Conservation (phyloP, 1,140 invertebrate species). For the Magallana gigas region DNA sequence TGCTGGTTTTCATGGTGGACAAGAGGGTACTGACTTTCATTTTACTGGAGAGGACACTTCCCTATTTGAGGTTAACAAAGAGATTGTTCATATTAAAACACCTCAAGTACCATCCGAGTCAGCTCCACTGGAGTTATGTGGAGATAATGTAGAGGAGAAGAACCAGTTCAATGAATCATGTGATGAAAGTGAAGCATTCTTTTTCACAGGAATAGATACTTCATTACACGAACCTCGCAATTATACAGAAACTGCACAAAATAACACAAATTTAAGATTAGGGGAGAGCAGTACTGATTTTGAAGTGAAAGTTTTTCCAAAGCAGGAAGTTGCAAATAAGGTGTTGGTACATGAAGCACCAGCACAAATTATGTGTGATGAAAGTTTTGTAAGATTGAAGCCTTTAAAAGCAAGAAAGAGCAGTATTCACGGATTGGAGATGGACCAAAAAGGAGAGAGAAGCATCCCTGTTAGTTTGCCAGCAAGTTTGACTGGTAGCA, state of each 20-base stretch:
- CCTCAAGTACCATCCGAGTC: background rate
- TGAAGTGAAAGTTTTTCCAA: background rate
- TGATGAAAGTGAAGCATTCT: constrained; percentile 1
- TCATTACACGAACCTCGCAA: background rate
- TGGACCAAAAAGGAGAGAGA: background rate
- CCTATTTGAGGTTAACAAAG: constrained; percentile 4
- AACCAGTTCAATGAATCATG: background rate
- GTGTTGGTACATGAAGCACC: background rate
- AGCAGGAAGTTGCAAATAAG: background rate
- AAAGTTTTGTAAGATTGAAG: background rate
- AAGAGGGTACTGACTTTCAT: background rate
- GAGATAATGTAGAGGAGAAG: constrained; percentile 1
- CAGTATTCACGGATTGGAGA: background rate
- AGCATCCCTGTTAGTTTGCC: background rate
- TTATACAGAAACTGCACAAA: background rate
- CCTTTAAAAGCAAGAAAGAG: too few species aligned
- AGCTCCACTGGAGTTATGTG: background rate
- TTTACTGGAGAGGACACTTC: constrained; percentile 30
- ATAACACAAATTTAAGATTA: background rate
- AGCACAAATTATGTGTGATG: background rate
- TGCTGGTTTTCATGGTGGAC: background rate
- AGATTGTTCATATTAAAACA: background rate
- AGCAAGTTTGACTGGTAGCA: background rate
- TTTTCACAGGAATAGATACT: constrained; percentile 14
- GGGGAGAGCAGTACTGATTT: background rate